Base-by-base conservation (phyloP, 2,888 invertebrate genomes). In the Branchipolynoe longqiensis region DNA sequence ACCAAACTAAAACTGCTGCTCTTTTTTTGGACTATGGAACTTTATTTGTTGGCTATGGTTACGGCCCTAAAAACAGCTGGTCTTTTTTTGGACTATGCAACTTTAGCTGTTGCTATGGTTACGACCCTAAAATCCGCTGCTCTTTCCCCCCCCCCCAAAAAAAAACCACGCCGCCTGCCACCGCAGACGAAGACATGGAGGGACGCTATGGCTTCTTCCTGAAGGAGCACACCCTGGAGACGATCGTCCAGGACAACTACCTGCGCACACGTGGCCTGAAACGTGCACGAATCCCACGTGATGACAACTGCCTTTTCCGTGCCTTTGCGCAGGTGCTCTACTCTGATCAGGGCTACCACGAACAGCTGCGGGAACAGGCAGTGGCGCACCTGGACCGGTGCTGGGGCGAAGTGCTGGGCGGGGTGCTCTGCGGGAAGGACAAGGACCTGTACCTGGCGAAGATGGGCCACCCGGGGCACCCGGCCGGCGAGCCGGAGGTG, bases 221-320 rank as follows among this genome's bases (percentile, higher is more conserved):
- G 41, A 59, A 86, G 36, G 87, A 87, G 54, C 36, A 69, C 78
- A 82, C 87, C 1, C 31, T 87, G 3, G 87, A 87, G 82, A 62
- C 84, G 14, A 81, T 59, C 6, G 48, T 85, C 1, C 86, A 86
- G 84, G 84, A 87, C 31, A 22, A 36, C 0, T 85, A 83, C 59
- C 62, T 86, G 6, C 28, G 18, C 2, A 36, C 36, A 8, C n/a
- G 54, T 4, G 58, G 73, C n/a, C 83, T 87, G 14, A 59, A 48
- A n/a, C 85, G 87, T 4, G 64, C 62, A 28, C 56, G 33, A 14
- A 87, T 87, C 58, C 84, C 85, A 2, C 59, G 87, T 0, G 87
- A 87, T 58, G 87, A 86, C 28, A 87, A 87, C 73, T 87, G 87
- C 54, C 84, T 87, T n/a, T 87, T 87, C 82, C 73, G 87, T 12